phyloP scores from a whole-genome alignment of 2,888 invertebrate genomes.

The Brenthis daphne region DNA sequence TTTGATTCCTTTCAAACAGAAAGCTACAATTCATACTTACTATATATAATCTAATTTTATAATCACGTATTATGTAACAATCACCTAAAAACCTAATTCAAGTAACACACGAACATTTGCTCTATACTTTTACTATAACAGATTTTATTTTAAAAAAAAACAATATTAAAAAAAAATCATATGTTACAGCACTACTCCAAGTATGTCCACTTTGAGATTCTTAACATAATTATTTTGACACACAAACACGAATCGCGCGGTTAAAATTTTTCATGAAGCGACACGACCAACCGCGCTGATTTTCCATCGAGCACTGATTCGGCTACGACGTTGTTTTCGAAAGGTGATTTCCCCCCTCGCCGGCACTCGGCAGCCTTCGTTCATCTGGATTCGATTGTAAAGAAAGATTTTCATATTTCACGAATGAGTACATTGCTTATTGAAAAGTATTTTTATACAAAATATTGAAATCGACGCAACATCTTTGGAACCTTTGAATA shows the following conservation, averaged over 20 bases:
- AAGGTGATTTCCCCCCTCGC: conserved; percentile 73
- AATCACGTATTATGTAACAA: conserved; percentile 25
- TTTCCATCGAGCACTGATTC: conserved; percentile 73
- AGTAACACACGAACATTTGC: conserved; percentile 15
- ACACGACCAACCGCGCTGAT: conserved; percentile 57
- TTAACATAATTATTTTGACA: neutral
- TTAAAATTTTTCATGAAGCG: conserved; percentile 36
- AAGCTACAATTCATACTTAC: conserved; percentile 19
- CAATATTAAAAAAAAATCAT: neutral
- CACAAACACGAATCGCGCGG: conserved; percentile 48
- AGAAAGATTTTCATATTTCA: conserved; percentile 70
- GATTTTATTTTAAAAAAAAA: neutral
- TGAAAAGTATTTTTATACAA: conserved; percentile 50
- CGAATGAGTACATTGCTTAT: conserved; percentile 53
- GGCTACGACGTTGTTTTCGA: conserved; percentile 74
- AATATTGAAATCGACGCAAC: conserved; percentile 42
- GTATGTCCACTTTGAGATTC: neutral
- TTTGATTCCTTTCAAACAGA: too few species aligned
- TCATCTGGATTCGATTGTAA: conserved; percentile 75
- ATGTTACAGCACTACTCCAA: neutral
- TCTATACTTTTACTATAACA: conserved; percentile 35
- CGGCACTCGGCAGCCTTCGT: conserved; percentile 62
- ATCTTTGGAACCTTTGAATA: conserved; percentile 22
- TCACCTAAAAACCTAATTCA: conserved; percentile 20
- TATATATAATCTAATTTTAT: conserved; percentile 7